Conservation (phyloP, 2,888 invertebrate genomes). For the Orchesellides sinensis region DNA sequence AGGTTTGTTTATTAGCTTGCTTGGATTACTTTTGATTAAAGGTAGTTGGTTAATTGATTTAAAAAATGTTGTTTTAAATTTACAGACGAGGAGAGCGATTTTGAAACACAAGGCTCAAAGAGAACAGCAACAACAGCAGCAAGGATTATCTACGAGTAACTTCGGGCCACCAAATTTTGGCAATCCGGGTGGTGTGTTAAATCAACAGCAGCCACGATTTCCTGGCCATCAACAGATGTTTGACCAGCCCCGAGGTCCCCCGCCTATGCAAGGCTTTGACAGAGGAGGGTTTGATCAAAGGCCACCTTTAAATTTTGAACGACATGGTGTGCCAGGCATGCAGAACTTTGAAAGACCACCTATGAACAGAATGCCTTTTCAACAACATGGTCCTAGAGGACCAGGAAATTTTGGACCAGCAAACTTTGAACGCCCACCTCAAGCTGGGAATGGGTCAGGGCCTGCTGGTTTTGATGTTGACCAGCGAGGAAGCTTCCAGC, state of each 20-base stretch:
- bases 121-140: constrained; percentile 70
- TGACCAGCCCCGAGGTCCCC: constrained; percentile 25
- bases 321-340: constrained; percentile 48
- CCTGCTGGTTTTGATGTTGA: constrained; percentile 48
- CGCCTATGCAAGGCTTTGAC: constrained; percentile 57
- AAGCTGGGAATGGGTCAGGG: constrained; percentile 20
- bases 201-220: constrained; percentile 55
- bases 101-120: constrained; percentile 76
- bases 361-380: constrained; percentile 60
- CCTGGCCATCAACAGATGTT: constrained; percentile 60
- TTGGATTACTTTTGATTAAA: too few relatives aligned
- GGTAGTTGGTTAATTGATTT: not conserved
- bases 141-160: constrained; percentile 27
- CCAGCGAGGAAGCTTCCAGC: constrained; percentile 50
- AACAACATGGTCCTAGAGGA: constrained; percentile 48
- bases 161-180: constrained; percentile 43
- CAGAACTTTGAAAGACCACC: constrained; percentile 70
- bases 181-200: constrained; percentile 48
- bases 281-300: constrained; percentile 40
- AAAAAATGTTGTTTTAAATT: not conserved
- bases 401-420: constrained; percentile 40
- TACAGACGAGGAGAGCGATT: constrained; percentile 92
- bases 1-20: constrained; percentile 78
- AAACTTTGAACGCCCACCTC: constrained; percentile 44
- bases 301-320: constrained; percentile 40